These are phyloP conservation scores for Pseudopodoces humilis DNA, from an alignment of 2,113 vertebrate genomes.

Conservation along the genomic window DNA sequence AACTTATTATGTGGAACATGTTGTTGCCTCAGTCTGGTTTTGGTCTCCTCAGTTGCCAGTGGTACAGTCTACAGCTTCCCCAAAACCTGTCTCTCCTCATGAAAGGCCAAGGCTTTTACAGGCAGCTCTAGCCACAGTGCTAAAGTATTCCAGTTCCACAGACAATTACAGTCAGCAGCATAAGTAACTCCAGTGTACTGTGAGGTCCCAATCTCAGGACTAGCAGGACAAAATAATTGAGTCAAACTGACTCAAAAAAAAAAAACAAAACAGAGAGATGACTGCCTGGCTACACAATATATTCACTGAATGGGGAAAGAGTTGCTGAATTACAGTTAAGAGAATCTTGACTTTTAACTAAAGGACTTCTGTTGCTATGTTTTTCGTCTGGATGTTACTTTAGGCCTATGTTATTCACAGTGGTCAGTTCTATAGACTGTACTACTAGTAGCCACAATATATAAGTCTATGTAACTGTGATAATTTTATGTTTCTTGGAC, in stretches of 20 bases:
- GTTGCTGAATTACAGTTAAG: background rate
- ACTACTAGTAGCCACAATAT: background rate
- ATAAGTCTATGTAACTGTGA: background rate
- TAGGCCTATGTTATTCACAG: background rate
- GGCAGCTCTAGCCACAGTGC: background rate
- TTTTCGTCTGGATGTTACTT: background rate
- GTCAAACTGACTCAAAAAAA: background rate
- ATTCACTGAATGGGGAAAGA: background rate
- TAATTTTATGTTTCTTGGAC: background rate
- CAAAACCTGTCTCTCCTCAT: background rate
- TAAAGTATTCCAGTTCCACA: background rate
- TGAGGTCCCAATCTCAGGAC: background rate
- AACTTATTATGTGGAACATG: background rate
- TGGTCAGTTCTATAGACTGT: background rate
- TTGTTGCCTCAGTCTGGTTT: background rate
- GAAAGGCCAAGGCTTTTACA: background rate
- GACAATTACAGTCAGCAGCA: background rate
- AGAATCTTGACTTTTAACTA: background rate
- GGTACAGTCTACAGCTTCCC: background rate
- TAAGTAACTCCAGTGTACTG: background rate
- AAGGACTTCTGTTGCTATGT: background rate
- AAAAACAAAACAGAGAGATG: background rate
- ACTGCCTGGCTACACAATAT: background rate
- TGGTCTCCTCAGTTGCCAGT: background rate
- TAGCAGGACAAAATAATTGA: background rate